Percentiles rank a stretch among this genome's conserved stretches.
Conservation (phyloP, 1,140 invertebrate species). For the Triops longicaudatus region DNA sequence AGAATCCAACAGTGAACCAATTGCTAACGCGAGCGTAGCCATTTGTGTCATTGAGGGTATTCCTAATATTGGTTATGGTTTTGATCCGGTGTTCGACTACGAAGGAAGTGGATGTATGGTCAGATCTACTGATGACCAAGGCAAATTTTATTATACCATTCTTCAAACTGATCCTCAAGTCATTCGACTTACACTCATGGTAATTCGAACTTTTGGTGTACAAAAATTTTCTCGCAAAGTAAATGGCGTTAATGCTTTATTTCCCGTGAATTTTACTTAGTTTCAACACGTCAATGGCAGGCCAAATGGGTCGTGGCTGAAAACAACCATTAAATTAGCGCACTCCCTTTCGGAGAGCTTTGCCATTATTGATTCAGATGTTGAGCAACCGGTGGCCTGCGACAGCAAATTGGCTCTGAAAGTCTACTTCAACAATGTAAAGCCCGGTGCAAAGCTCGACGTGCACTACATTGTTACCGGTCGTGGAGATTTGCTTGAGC, state of each 20-base stretch:
- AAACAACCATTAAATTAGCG: not conserved
- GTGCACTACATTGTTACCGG: not conserved
- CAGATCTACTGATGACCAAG: slow-evolving; percentile 36
- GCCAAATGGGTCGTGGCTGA: not conserved
- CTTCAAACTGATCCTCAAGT: slow-evolving; percentile 28
- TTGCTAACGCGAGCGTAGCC: not conserved
- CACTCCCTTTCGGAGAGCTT: not conserved
- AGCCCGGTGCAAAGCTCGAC: not conserved
- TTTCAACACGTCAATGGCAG: not conserved
- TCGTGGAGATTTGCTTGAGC: not conserved
- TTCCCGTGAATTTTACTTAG: not conserved
- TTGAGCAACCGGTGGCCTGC: not conserved
- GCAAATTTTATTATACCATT: slow-evolving; percentile 32
- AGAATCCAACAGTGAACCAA: not conserved
- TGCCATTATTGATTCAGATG: not conserved
- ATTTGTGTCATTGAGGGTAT: not conserved
- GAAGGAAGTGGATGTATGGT: slow-evolving; percentile 27
- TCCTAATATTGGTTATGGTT: not conserved
- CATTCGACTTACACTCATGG: slow-evolving; percentile 27
- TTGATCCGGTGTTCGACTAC: slow-evolving; percentile 22
- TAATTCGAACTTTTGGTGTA: too few species aligned
- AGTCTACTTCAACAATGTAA: not conserved
- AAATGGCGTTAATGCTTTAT: too few species aligned
- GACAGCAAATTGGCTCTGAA: not conserved
- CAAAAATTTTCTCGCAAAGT: too few species aligned